A percentile compares a stretch with the other conserved stretches of the same genome.
phyloP scores from a whole-genome alignment of 2,888 invertebrate genomes.

The Ctena decussata region DNA sequence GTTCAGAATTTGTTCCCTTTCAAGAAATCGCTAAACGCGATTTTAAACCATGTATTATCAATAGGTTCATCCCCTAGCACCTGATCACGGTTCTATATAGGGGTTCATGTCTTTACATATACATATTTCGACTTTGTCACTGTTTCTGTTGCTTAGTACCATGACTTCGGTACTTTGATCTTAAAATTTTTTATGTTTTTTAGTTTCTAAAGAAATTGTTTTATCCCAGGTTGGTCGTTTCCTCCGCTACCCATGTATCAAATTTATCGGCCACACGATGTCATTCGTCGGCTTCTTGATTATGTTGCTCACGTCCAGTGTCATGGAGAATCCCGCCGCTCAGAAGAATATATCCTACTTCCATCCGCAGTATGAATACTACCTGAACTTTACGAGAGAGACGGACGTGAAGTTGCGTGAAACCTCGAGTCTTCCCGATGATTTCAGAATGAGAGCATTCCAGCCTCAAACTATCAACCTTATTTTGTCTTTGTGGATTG shows the following conservation, averaged over 20 bases:
- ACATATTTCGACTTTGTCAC: too few relatives aligned
- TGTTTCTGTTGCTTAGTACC: too few relatives aligned
- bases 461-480: constrained; percentile 74
- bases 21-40: too few relatives aligned
- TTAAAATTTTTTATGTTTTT: too few relatives aligned
- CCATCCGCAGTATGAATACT: constrained; percentile 41
- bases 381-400: not conserved
- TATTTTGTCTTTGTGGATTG: constrained; percentile 74
- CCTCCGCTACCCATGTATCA: constrained; percentile 82
- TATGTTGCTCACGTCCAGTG: constrained; percentile 78
- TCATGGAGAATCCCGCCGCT: constrained; percentile 67
- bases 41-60: too few relatives aligned
- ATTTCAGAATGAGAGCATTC: constrained; percentile 70
- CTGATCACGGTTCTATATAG: too few relatives aligned
- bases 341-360: constrained; percentile 40
- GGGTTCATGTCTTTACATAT: too few relatives aligned
- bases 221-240: constrained; percentile 78
- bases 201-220: too few relatives aligned
- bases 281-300: constrained; percentile 81
- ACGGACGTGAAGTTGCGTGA: constrained; percentile 15
- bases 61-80: too few relatives aligned
- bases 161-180: too few relatives aligned
- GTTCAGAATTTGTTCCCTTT: too few relatives aligned
- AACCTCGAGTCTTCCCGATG: constrained; percentile 59
- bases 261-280: constrained; percentile 83